phyloP scores from a whole-genome alignment of 2,888 invertebrate species.

The Leptura quadrifasciata region DNA sequence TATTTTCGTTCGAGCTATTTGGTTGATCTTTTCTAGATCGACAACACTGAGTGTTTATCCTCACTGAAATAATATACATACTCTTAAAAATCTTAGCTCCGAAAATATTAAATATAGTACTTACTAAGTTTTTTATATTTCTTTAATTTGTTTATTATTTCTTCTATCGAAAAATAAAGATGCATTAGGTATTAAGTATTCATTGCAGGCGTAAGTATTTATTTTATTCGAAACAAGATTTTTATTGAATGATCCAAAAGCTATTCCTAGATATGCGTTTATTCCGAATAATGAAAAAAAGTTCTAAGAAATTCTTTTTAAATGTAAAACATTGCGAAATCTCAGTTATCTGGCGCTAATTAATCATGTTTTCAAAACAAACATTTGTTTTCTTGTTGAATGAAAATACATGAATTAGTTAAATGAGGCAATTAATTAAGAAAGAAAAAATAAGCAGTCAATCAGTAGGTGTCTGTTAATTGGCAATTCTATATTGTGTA shows the following conservation, averaged over 20 bases:
- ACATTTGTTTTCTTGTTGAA: conserved; percentile 22
- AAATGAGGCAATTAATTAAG: conserved; percentile 34
- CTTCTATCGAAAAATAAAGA: conserved; percentile 6
- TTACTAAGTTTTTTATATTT: background rate
- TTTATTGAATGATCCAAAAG: background rate
- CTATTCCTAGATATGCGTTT: background rate
- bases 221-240: background rate
- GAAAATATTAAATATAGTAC: conserved; percentile 5
- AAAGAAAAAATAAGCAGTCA: conserved; percentile 29
- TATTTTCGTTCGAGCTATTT: conserved; percentile 2
- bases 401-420: conserved; percentile 25
- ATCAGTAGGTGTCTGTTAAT: conserved; percentile 34
- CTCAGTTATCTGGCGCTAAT: conserved; percentile 1
- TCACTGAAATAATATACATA: background rate
- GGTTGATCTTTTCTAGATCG: conserved; percentile 1
- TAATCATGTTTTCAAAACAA: conserved; percentile 27
- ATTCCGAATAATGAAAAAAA: background rate
- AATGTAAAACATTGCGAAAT: conserved; percentile 11
- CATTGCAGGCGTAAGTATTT: background rate
- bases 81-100: background rate
- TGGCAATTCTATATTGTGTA: conserved; percentile 6
- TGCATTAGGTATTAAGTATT: background rate
- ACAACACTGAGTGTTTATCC: conserved; percentile 9
- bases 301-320: background rate
- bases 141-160: conserved; percentile 7